Evolutionary conservation across 1,140 invertebrate species (phyloP), one percentile per base, ranked within the genome.

Genomic region (Aphelenchoides fujianensis): DNA sequence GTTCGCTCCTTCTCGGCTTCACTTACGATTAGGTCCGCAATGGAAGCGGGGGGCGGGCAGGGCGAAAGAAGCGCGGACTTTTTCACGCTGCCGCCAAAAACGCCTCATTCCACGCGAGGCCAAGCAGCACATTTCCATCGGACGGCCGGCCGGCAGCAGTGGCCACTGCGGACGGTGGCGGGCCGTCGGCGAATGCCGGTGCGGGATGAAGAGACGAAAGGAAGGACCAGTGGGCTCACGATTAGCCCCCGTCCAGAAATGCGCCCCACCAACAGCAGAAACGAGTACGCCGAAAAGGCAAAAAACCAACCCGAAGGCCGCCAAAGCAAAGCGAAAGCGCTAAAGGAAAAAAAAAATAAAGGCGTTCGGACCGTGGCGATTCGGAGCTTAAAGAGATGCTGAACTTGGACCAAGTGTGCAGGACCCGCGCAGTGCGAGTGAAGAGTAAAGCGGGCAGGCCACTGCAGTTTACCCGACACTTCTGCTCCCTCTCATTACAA

Each of bases 101-200:
- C 41, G 41, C 41, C 41, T 48, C 41, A 48, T 48, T 48, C 41
- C 41, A 48, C 41, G n/a, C n/a, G n/a, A n/a, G n/a, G n/a, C n/a
- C n/a, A n/a, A n/a, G n/a, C n/a, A 48, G 41, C 41, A 48, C 41
- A 48, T 48, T 48, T 48, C 41, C 12, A 16, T 12, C 12, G 12
- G 41, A 48, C 41, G 41, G 12, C 23, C 41, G 23, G 12, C n/a
- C n/a, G n/a, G n/a, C n/a, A n/a, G 41, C 41, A 48, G 23, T 48
- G 41, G 41, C 12, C 41, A 16, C 12, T 48, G 41, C 41, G 41
- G 41, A 23, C 41, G 23, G 12, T 48, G 12, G 41, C 41, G 41
- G 41, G 41, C 41, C 41, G 23, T n/a, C n/a, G n/a, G n/a, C 41
- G 12, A 48, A 48, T 48, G 41, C 23, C 41, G 41, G 12, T 48